phyloP scores from a whole-genome alignment of 2,113 vertebrate species.

The Tichodroma muraria region DNA sequence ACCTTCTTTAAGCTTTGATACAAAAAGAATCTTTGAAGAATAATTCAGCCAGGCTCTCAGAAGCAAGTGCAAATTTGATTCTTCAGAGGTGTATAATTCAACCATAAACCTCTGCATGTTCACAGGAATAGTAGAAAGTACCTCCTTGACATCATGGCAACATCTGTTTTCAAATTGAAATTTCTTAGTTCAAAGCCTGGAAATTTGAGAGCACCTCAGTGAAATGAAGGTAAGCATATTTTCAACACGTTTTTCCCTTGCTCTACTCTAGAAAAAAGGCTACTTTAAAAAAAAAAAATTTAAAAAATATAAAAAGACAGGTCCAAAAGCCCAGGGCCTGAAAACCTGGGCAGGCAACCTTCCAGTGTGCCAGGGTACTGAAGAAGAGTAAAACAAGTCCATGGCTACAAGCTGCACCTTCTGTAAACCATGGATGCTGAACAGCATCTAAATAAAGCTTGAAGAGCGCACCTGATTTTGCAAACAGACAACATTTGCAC shows the following conservation, averaged over 20 bases:
- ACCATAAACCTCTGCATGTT: background rate
- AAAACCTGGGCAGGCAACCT: background rate
- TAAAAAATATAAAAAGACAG: background rate
- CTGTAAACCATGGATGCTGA: background rate
- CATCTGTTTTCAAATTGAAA: background rate
- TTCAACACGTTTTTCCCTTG: background rate
- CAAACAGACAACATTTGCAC: background rate
- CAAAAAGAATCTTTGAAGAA: slow-evolving; percentile 18
- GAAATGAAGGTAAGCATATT: background rate
- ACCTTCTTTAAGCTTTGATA: background rate
- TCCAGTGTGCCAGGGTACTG: background rate
- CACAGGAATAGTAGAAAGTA: background rate
- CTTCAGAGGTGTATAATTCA: background rate
- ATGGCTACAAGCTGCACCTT: background rate
- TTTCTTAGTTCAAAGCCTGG: slow-evolving; percentile 1
- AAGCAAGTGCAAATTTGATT: slow-evolving; percentile 20
- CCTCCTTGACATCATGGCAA: background rate
- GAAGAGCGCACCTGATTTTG: background rate
- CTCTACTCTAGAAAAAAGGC: background rate
- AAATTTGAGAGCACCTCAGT: background rate
- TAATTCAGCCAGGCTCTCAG: background rate
- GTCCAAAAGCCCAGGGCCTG: background rate
- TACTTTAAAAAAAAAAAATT: background rate
- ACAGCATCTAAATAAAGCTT: background rate
- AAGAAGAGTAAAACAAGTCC: background rate